Base-by-base conservation (phyloP, 30 jellyfish, hydroid and myxozoan genomes). In the Turritopsis rubra region DNA sequence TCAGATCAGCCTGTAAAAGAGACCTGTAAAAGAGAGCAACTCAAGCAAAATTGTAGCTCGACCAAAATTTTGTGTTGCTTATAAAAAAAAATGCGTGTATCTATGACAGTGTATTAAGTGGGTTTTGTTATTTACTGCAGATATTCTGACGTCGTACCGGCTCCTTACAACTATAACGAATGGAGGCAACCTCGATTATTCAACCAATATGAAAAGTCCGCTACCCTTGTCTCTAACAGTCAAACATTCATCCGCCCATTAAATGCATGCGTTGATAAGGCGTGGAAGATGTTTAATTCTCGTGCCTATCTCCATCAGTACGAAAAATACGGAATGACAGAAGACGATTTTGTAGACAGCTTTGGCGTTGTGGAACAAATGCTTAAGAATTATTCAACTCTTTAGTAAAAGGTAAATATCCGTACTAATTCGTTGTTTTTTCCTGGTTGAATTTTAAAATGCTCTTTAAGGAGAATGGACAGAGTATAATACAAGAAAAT, bases 301-400 rank as follows among this genome's bases (percentile, higher is more conserved):
- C 88, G 95, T 25, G 99, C 99, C 8, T 94, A 88, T 86, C 73
- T 94, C 27, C 97, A 94, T 79, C 99, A 94, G 80, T 94, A 94
- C 65, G 88, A 74, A 65, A 83, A 80, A 65, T 94, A 85, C 79
- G 99, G 99, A 21, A 65, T 94, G 71, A 80, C 88, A 60, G 99
- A 89, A 22, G 93, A 94, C 84, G 99, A 94, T 66, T 94, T 94
- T 84, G 81, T 94, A 21, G 97, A 94, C 73, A 87, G 97, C 68
- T 86, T 94, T 79, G 97, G 93, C 28, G 95, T 54, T 25, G 89
- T 87, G 16, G 99, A 94, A 79, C 99, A 94, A 75, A 83, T 94
- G 18, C 41, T 88, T 52, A 54, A 89, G 29, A 97, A 94, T 73
- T 94, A 94, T 71, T 27, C 84, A 18, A 9, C 72, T 19, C 26